phyloP scores from a whole-genome alignment of 53 echinoderm and acorn worm genomes.

The Holothuria leucospilota region DNA sequence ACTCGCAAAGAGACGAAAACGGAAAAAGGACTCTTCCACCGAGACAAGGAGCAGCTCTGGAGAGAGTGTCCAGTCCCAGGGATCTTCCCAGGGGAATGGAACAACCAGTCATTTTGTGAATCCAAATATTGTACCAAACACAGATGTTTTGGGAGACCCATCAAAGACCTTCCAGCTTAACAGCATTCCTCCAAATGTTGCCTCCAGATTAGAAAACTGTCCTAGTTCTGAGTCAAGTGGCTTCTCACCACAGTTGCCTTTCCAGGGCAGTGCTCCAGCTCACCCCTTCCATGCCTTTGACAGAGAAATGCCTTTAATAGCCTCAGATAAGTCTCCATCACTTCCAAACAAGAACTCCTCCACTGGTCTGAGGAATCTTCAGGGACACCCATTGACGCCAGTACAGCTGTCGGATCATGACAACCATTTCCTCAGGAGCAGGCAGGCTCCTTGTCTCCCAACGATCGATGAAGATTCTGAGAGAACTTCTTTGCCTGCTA shows the following conservation, averaged over 20 bases:
- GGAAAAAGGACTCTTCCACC: constrained; percentile 95
- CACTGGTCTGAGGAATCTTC: not conserved
- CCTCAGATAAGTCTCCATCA: not conserved
- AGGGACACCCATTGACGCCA: not conserved
- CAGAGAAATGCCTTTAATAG: constrained; percentile 33
- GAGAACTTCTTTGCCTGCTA: not conserved
- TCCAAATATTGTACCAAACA: constrained; percentile 33
- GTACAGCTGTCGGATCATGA: constrained; percentile 20
- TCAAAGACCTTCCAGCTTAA: constrained; percentile 15
- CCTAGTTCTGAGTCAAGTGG: constrained; percentile 69
- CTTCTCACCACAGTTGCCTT: constrained; percentile 77
- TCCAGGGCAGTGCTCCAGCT: constrained; percentile 13
- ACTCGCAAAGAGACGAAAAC: constrained; percentile 92
- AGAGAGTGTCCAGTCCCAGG: constrained; percentile 88
- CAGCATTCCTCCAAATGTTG: constrained; percentile 47
- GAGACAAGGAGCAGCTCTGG: constrained; percentile 97
- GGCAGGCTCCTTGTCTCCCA: constrained; percentile 8
- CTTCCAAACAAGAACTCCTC: not conserved
- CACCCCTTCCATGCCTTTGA: constrained; percentile 19
- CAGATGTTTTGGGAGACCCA: not conserved
- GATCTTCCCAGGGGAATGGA: constrained; percentile 74
- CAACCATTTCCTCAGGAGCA: not conserved
- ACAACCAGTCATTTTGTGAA: constrained; percentile 59
- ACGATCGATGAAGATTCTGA: constrained; percentile 23
- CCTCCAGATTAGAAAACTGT: constrained; percentile 47